A percentile compares a stretch with the other conserved stretches of the same genome.
Evolutionary conservation across 2,888 invertebrate species (phyloP).

Genomic region (Agrotis puta): DNA sequence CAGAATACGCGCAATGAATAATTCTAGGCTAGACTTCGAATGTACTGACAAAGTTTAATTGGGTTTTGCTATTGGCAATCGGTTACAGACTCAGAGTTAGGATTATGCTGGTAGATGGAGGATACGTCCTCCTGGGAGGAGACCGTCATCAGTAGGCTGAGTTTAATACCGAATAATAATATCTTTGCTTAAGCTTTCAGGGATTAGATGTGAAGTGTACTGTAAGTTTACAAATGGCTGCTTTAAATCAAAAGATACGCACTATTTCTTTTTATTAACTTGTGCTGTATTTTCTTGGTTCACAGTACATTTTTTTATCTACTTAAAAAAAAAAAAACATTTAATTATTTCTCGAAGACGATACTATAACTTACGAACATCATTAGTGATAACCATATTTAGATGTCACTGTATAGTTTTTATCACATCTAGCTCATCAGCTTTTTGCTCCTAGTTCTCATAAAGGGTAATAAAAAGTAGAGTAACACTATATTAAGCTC

Average conservation of each 20-base stretch:
- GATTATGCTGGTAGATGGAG: conserved; percentile 44
- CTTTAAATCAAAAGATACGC: neutral
- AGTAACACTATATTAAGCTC: too few species aligned
- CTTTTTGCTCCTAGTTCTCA: too few species aligned
- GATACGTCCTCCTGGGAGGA: conserved; percentile 39
- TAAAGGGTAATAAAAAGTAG: too few species aligned
- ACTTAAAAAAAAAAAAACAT: too few species aligned
- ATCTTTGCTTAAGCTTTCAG: neutral
- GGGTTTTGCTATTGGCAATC: conserved; percentile 55
- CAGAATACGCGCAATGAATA: conserved; percentile 42
- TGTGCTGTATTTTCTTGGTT: too few species aligned
- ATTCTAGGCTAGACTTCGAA: conserved; percentile 42
- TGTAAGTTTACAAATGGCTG: neutral
- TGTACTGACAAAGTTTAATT: conserved; percentile 53
- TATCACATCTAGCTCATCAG: too few species aligned
- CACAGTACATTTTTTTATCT: too few species aligned
- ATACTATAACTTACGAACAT: too few species aligned
- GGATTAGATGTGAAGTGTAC: neutral
- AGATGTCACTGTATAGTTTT: too few species aligned
- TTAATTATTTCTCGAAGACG: too few species aligned
- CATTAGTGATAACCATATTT: too few species aligned
- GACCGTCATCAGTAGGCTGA: conserved; percentile 29
- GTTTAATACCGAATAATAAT: conserved; percentile 13
- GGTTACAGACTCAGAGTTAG: conserved; percentile 42
- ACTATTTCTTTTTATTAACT: too few species aligned